Evolutionary conservation across 2,113 vertebrate genomes (phyloP).

Genomic region (Charina bottae): DNA sequence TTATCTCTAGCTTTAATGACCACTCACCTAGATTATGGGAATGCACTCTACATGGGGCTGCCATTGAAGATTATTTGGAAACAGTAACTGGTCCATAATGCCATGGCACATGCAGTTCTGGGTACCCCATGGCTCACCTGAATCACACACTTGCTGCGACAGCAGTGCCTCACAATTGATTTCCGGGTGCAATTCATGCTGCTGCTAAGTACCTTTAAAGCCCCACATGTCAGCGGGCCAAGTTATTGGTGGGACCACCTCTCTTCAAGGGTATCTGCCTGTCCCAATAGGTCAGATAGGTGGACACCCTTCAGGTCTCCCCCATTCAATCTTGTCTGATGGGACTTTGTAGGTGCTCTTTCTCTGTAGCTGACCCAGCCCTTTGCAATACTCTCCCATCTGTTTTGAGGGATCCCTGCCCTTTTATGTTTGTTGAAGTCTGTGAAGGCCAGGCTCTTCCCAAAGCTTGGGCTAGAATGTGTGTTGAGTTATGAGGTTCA

Average conservation of each 20-base stretch:
- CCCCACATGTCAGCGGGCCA: no score
- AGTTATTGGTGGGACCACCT: no score
- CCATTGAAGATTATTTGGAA: neutral
- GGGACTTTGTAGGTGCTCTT: accelerated
- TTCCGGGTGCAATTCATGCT: no score
- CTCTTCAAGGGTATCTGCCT: neutral
- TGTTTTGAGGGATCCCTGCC: neutral
- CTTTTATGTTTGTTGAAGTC: neutral
- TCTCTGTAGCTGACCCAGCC: neutral
- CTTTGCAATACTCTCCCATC: neutral
- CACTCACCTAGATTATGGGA: neutral
- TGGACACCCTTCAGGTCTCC: neutral
- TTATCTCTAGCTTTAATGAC: no score
- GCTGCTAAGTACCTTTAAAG: no score
- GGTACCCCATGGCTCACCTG: neutral
- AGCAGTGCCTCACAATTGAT: no score
- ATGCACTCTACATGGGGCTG: neutral
- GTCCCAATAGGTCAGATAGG: neutral
- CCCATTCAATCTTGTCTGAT: neutral
- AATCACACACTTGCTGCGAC: accelerated
- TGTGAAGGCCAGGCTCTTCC: neutral
- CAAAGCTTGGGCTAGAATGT: neutral
- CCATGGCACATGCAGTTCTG: neutral
- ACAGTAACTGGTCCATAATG: neutral
- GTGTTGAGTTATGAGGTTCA: neutral